Percentiles rank a stretch among this genome's conserved stretches.
These are phyloP conservation scores for Poecilia picta DNA, from an alignment of 2,797 vertebrate species.

Conservation along the genomic window DNA sequence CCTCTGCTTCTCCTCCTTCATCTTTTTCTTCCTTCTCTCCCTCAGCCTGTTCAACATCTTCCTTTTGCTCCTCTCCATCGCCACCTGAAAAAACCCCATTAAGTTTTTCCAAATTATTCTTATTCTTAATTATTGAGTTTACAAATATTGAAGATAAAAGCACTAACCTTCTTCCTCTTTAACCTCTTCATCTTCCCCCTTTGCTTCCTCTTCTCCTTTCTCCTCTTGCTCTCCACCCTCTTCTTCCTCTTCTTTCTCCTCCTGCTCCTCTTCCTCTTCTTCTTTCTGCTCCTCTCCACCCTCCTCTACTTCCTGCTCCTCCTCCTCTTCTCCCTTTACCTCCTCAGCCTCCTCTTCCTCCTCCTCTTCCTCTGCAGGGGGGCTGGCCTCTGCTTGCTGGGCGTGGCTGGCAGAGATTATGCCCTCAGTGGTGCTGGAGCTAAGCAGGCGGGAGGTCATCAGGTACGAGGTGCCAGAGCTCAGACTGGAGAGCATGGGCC, in stretches of 20 bases:
- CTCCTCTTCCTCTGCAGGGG: slow-evolving; percentile 82
- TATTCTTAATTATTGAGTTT: not conserved
- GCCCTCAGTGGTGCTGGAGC: slow-evolving; percentile 86
- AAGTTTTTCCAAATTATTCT: not conserved
- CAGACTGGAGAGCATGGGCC: slow-evolving; percentile 85
- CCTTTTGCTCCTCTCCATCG: slow-evolving; percentile 53
- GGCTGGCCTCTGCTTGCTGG: slow-evolving; percentile 84
- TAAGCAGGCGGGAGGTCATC: slow-evolving; percentile 75
- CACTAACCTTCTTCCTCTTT: slow-evolving; percentile 59
- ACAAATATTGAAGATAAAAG: not conserved
- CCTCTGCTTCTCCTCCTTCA: slow-evolving; percentile 27
- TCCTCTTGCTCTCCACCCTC: slow-evolving; percentile 61
- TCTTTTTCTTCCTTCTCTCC: slow-evolving; percentile 7
- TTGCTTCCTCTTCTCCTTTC: slow-evolving; percentile 35
- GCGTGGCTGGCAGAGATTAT: slow-evolving; percentile 84
- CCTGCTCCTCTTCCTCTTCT: slow-evolving; percentile 20
- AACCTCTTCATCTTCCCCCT: slow-evolving; percentile 40
- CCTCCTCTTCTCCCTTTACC: slow-evolving; percentile 55
- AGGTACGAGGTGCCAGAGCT: slow-evolving; percentile 77
- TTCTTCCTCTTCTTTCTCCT: slow-evolving; percentile 56
- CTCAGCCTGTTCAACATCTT: slow-evolving; percentile 31
- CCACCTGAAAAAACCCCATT: slow-evolving; percentile 46
- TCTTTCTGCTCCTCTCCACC: slow-evolving; percentile 25
- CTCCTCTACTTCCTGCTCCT: slow-evolving; percentile 56
- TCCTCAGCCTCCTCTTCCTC: slow-evolving; percentile 75